A percentile compares a stretch with the other conserved stretches of the same genome.
Conservation (phyloP, 2,113 vertebrate species). For the Elachura formosa region DNA sequence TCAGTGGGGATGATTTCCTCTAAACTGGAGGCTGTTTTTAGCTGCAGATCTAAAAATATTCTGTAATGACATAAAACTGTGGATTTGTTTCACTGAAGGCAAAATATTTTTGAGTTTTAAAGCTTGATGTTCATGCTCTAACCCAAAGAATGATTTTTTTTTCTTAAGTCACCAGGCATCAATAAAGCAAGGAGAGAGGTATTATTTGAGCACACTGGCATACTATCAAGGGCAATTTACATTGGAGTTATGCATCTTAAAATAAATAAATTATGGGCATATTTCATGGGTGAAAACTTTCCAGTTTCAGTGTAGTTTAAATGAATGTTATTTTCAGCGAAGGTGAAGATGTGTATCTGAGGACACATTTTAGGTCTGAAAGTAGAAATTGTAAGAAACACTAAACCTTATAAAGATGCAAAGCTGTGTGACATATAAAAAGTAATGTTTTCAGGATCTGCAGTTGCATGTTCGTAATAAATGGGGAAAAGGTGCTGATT, state of each 20-base stretch:
- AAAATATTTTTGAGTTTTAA: not conserved
- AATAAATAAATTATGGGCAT: not conserved
- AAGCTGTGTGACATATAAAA: not conserved
- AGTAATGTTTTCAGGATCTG: not conserved
- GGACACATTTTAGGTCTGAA: not conserved
- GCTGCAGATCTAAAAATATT: not conserved
- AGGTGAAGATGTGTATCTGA: not conserved
- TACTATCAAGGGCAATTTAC: not conserved
- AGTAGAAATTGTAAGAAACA: not conserved
- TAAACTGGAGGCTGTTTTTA: not conserved
- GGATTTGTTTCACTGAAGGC: not conserved
- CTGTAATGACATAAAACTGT: not conserved
- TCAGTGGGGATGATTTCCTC: not conserved
- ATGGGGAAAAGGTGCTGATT: not conserved
- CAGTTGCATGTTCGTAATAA: not conserved
- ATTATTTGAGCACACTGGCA: not conserved
- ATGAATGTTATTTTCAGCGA: not conserved
- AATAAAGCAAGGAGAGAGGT: not conserved
- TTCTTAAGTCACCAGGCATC: not conserved
- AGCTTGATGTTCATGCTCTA: not conserved
- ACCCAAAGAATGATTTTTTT: not conserved
- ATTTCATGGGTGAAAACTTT: not conserved
- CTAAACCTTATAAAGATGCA: not conserved
- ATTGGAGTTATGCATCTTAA: not conserved
- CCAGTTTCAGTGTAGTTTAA: not conserved